Conservation (phyloP, 2,888 invertebrate species). For the Ectropis crepuscularia region DNA sequence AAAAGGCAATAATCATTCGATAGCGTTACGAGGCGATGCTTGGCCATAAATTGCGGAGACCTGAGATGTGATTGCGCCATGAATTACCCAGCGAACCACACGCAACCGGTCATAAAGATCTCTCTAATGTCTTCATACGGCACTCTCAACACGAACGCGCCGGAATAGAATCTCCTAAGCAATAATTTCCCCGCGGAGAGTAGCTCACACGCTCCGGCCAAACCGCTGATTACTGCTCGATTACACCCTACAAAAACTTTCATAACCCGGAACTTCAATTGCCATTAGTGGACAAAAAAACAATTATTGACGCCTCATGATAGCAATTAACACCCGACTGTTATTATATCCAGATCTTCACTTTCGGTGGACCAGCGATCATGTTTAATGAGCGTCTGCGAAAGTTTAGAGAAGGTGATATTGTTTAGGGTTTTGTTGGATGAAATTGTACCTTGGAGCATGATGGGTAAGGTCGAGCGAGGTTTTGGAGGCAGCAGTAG, state of each 20-base stretch:
- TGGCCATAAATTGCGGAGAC: conserved; percentile 68
- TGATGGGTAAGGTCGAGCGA: conserved; percentile 53
- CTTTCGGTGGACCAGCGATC: conserved; percentile 72
- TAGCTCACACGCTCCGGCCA: conserved; percentile 78
- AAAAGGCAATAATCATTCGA: conserved; percentile 57
- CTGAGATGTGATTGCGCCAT: conserved; percentile 69
- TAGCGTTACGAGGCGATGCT: conserved; percentile 55
- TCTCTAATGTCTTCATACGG: conserved; percentile 80
- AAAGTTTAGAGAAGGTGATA: conserved; percentile 54
- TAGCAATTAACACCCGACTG: conserved; percentile 83
- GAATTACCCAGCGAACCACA: conserved; percentile 72
- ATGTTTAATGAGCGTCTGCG: conserved; percentile 64
- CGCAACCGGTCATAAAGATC: conserved; percentile 76
- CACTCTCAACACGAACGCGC: conserved; percentile 63
- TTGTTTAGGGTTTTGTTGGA: conserved; percentile 30
- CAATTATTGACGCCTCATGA: conserved; percentile 81
- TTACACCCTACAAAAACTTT: conserved; percentile 81
- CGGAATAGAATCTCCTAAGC: conserved; percentile 67
- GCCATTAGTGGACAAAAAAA: conserved; percentile 79
- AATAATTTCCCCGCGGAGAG: conserved; percentile 73
- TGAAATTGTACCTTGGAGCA: conserved; percentile 55
- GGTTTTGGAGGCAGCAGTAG: conserved; percentile 40
- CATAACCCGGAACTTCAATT: conserved; percentile 80
- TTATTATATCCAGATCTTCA: conserved; percentile 77
- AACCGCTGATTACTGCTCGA: conserved; percentile 80